These are phyloP conservation scores for Cirrhinus mrigala DNA, from an alignment of 2,797 vertebrate genomes.

Conservation along the genomic window DNA sequence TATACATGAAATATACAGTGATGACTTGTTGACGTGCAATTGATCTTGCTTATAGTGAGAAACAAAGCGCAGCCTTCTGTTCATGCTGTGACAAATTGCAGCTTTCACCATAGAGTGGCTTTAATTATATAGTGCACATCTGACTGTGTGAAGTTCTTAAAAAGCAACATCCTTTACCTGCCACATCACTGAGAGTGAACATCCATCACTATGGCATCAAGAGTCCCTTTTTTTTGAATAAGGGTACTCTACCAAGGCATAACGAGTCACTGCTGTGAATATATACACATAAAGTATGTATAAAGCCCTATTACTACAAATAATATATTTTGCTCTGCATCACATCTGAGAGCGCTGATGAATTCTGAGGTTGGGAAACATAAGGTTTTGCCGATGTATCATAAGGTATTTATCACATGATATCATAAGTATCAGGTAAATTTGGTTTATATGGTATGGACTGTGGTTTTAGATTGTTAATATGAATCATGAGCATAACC, in stretches of 20 bases:
- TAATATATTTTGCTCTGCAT: background rate
- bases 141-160: background rate
- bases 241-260: background rate
- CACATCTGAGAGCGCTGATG: background rate
- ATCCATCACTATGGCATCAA: background rate
- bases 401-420: background rate
- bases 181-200: background rate
- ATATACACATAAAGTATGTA: background rate
- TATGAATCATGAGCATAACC: background rate
- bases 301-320: background rate
- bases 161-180: constrained; percentile 14
- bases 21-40: background rate
- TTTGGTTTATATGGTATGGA: background rate
- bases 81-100: background rate
- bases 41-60: background rate
- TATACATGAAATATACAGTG: background rate
- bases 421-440: background rate
- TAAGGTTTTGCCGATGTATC: background rate
- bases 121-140: background rate
- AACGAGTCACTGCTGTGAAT: background rate
- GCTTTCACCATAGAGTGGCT: background rate
- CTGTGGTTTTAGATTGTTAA: background rate
- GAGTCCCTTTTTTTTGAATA: background rate
- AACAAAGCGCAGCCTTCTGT: constrained; percentile 1
- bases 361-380: background rate